Evolutionary conservation across 2,113 vertebrate species (phyloP), one percentile per base, ranked within the genome.

Genomic region (Triplophysa tibetana): DNA sequence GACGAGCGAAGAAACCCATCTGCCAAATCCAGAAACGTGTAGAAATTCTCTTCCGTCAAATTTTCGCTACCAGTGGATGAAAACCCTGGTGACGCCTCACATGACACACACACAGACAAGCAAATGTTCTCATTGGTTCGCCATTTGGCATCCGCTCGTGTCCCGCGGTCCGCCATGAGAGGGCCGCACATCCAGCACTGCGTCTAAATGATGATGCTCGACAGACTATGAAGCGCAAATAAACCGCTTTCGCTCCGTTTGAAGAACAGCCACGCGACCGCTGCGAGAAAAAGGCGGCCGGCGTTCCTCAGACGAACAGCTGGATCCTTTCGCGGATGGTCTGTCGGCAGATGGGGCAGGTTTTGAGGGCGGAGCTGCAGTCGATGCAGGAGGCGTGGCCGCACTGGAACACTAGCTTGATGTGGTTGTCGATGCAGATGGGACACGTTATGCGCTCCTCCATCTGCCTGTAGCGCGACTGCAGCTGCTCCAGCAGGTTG

Each of bases 361-460:
- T 94, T 38, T 93, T 96, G 14, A 99, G 94, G 0, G 96, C 92
- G 0, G 94, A 90, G 69, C 96, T 97, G 90, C 98, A 99, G 82
- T 96, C 95, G 0, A 96, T 93, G 89, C 98, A 99, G 0, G 98
- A 98, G 80, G 96, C 96, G 2, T 99, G 97, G 52, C 97, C 97
- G 0, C 97, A 99, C 92, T 99, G 98, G 91, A 99, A 99, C 88
- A 99, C 95, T 86, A 99, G 93, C 86, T 96, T 96, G 93, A 99
- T 99, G 87, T 99, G 97, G 91, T 94, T 98, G 85, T 99, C 97
- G 74, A 99, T 98, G 91, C 98, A 99, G 88, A 99, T 98, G 5
- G 98, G 98, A 85, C 98, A 99, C 85, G 97, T 99, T 93, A 99
- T 99, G 5, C 98, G 94, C 89, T 99, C 98, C 84, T 99, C 98